Conservation (phyloP, 1,140 invertebrate species). For the Amphibalanus amphitrite region DNA sequence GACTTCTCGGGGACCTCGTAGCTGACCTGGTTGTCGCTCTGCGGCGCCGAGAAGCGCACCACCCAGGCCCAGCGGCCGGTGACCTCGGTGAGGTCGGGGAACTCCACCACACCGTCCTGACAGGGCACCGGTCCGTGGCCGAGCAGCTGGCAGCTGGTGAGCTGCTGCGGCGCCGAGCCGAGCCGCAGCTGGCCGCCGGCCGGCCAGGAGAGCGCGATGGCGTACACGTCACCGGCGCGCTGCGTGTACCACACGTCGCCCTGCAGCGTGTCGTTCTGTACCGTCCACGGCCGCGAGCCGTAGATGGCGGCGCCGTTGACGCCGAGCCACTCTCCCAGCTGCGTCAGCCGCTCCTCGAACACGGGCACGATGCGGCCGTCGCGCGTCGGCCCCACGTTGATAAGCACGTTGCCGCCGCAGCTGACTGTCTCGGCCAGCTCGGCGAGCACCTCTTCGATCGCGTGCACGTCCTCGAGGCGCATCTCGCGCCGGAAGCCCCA, state of each 20-base stretch:
- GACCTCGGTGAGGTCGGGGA: constrained; percentile 5
- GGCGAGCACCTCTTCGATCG: constrained; percentile 49
- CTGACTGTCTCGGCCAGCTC: constrained; percentile 62
- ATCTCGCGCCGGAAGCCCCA: constrained; percentile 76
- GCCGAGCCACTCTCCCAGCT: constrained; percentile 50
- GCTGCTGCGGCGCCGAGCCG: constrained; percentile 2
- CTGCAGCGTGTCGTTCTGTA: constrained; percentile 31
- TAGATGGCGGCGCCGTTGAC: constrained; percentile 84
- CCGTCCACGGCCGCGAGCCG: constrained; percentile 49
- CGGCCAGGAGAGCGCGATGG: constrained; percentile 5
- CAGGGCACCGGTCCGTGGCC: constrained; percentile 16
- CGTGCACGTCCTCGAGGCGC: constrained; percentile 47
- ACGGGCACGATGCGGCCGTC: constrained; percentile 74
- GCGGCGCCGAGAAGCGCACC: neutral
- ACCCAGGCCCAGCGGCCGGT: constrained; percentile 7
- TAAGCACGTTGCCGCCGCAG: constrained; percentile 72
- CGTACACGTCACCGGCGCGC: neutral
- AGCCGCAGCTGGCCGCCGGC: neutral
- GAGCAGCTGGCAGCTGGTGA: constrained; percentile 2
- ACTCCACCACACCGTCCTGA: constrained; percentile 17
- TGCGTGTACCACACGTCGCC: constrained; percentile 6
- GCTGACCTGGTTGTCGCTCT: no score
- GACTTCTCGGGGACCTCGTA: no score
- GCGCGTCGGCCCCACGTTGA: constrained; percentile 80
- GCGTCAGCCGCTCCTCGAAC: constrained; percentile 64